Evolutionary conservation across 2,113 vertebrate species (phyloP).

Genomic region (Vireo altiloquus): DNA sequence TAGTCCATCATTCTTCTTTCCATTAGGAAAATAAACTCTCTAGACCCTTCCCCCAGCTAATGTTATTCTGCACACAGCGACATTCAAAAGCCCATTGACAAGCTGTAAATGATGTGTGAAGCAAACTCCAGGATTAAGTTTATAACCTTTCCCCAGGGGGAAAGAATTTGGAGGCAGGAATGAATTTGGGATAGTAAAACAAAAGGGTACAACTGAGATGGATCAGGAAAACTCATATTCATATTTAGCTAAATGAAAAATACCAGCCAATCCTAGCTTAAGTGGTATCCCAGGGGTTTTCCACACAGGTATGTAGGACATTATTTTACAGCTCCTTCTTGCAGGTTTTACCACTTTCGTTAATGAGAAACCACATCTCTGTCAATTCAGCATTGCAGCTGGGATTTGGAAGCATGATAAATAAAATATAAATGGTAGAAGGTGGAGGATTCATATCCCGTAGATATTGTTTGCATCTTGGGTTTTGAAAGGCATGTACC

Average conservation of each 20-base stretch:
- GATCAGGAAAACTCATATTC: conserved; percentile 19
- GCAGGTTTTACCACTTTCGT: background rate
- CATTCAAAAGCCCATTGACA: conserved; percentile 53
- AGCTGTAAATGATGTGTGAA: conserved; percentile 68
- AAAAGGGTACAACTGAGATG: conserved; percentile 7
- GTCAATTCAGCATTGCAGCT: conserved; percentile 50
- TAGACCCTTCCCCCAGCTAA: background rate
- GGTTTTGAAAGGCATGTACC: conserved; percentile 66
- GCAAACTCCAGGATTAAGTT: conserved; percentile 59
- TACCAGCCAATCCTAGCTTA: background rate
- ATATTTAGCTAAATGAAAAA: conserved; percentile 24
- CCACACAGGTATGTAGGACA: background rate
- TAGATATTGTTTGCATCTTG: conserved; percentile 72
- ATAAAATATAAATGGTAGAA: conserved; percentile 71
- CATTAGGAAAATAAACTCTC: background rate
- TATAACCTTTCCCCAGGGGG: conserved; percentile 45
- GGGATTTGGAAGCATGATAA: conserved; percentile 67
- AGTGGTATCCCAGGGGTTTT: background rate
- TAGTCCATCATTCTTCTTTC: background rate
- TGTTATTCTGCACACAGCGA: background rate
- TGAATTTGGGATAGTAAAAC: conserved; percentile 23
- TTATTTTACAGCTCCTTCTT: background rate
- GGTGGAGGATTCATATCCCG: conserved; percentile 63
- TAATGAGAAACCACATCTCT: conserved; percentile 69
- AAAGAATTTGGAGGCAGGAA: conserved; percentile 35